A percentile compares a stretch with the other conserved stretches of the same genome.
These are phyloP conservation scores for Physella acuta DNA, from an alignment of 1,140 invertebrate genomes.

Conservation along the genomic window DNA sequence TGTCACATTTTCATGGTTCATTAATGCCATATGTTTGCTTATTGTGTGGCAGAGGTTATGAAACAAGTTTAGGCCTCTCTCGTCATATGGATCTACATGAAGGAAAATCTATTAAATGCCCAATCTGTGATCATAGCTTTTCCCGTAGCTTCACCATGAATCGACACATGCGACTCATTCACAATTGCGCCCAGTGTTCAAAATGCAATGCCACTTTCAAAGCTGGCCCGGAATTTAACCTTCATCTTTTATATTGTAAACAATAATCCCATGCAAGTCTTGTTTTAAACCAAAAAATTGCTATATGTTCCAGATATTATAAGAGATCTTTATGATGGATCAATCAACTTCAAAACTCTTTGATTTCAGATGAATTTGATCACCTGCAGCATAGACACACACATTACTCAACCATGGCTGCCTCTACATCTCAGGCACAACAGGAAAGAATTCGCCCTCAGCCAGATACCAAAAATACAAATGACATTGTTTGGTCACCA, in stretches of 20 bases:
- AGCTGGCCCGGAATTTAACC: constrained; percentile 6
- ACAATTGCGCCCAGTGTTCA: neutral
- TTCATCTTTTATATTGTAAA: constrained; percentile 5
- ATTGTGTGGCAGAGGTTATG: constrained; percentile 16
- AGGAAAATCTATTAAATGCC: constrained; percentile 12
- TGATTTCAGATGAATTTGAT: too few relatives aligned
- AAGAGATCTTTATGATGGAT: too few relatives aligned
- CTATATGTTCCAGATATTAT: too few relatives aligned
- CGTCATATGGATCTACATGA: constrained; percentile 10
- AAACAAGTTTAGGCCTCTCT: neutral
- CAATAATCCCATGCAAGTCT: too few relatives aligned
- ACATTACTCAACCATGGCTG: too few relatives aligned
- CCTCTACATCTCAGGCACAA: too few relatives aligned
- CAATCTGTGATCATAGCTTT: constrained; percentile 13
- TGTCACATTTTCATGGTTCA: constrained; percentile 14
- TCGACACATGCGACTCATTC: constrained; percentile 3
- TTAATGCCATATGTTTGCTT: constrained; percentile 5
- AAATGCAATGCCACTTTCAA: neutral
- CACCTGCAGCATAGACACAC: too few relatives aligned
- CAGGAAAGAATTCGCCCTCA: too few relatives aligned
- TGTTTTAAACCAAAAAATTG: too few relatives aligned
- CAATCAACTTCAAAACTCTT: too few relatives aligned
- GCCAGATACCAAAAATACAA: too few relatives aligned
- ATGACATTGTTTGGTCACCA: too few relatives aligned
- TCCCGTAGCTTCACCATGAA: constrained; percentile 10